Evolutionary conservation across 2,113 vertebrate species (phyloP).

Genomic region (Cnemophilus loriae): DNA sequence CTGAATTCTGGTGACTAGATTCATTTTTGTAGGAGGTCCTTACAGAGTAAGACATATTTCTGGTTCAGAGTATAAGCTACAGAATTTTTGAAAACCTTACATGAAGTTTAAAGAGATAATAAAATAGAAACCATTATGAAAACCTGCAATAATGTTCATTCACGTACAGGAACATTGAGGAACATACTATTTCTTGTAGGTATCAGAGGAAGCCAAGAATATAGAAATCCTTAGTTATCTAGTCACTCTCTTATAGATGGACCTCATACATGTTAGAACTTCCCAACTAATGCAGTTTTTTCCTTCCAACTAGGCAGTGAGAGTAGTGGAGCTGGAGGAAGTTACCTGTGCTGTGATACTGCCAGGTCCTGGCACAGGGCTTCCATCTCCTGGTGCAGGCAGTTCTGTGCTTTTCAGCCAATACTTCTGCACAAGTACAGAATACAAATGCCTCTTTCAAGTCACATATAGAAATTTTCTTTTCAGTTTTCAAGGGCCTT

Average conservation of each 20-base stretch:
- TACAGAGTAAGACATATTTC: neutral
- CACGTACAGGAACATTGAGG: neutral
- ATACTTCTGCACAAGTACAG: neutral
- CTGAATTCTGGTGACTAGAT: neutral
- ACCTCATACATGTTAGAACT: neutral
- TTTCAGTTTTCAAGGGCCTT: neutral
- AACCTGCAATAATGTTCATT: neutral
- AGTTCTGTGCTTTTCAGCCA: neutral
- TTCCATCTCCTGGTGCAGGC: neutral
- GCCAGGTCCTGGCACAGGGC: neutral
- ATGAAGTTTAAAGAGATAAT: neutral
- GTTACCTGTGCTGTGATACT: neutral
- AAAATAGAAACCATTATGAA: neutral
- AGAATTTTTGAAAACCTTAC: neutral
- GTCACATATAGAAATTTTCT: neutral
- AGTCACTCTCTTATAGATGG: neutral
- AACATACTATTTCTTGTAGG: neutral
- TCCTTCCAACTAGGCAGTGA: neutral
- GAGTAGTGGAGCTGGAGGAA: neutral
- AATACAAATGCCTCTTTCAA: neutral
- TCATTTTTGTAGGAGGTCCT: neutral
- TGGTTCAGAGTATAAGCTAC: neutral
- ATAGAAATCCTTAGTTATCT: neutral
- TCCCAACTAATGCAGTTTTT: neutral
- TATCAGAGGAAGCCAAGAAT: neutral